phyloP scores from a whole-genome alignment of 2,797 vertebrate genomes.

The Gobionotothen gibberifrons region DNA sequence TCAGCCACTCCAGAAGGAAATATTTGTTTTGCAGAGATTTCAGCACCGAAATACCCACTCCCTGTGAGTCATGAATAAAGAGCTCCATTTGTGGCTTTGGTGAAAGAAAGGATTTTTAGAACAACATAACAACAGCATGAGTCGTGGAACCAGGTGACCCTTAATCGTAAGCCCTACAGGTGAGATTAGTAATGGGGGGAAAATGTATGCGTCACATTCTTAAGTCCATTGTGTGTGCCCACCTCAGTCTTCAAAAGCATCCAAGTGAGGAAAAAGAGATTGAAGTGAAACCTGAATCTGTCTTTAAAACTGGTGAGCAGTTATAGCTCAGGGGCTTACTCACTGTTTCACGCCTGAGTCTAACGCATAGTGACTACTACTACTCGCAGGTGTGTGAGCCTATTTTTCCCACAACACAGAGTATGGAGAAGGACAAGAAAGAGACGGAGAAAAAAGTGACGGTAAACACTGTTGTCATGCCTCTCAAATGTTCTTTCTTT shows the following conservation, averaged over 20 bases:
- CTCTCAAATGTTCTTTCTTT: no score
- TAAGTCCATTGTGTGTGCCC: constrained; percentile 59
- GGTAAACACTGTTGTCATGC: no score
- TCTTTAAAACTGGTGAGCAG: constrained; percentile 35
- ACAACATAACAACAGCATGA: constrained; percentile 30
- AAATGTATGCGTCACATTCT: constrained; percentile 56
- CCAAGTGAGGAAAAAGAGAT: constrained; percentile 61
- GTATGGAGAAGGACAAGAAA: background rate
- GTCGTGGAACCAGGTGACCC: constrained; percentile 47
- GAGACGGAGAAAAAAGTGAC: background rate
- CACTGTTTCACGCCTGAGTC: constrained; percentile 26
- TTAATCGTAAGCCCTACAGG: constrained; percentile 56
- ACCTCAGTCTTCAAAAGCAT: constrained; percentile 58
- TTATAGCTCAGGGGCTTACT: constrained; percentile 52
- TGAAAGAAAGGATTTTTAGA: constrained; percentile 40
- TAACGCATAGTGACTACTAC: constrained; percentile 34
- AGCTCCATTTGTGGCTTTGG: constrained; percentile 45
- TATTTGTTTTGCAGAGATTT: constrained; percentile 42
- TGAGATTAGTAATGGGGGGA: constrained; percentile 61
- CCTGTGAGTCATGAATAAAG: constrained; percentile 62
- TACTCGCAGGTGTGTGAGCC: constrained; percentile 42
- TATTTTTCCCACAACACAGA: background rate
- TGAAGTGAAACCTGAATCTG: constrained; percentile 59
- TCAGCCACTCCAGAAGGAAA: constrained; percentile 24
- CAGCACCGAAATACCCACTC: constrained; percentile 20